Evolutionary conservation across 2,797 vertebrate genomes (phyloP), one percentile per base, ranked within the genome.

Genomic region (Rhinatrema bivittatum): DNA sequence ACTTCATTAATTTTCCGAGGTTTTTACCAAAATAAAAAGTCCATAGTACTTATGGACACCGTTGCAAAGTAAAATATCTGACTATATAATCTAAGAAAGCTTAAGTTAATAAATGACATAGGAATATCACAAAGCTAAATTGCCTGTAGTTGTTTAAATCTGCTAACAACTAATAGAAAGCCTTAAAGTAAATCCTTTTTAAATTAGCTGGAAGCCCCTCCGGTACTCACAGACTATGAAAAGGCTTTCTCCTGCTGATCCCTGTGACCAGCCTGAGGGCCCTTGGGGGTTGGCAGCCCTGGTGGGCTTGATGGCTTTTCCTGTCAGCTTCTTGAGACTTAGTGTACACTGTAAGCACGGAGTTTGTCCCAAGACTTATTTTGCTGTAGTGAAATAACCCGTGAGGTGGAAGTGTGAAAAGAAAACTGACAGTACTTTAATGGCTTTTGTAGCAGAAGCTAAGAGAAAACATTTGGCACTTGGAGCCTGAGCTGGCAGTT

Each of bases 401-500:
- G 16, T 20, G 18, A 51, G 18, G 12, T 35, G 20, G 25, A 24
- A 25, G n/a, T 32, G 32, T 14, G 10, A 36, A 52, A 52, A 26
- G 15, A 45, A 26, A 40, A 23, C 22, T 21, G 41, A 10, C 11
- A 48, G 26, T 30, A 25, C 32, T 55, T 34, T 20, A 4, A 7
- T 25, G 19, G 37, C 10, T 29, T 18, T 32, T 23, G 34, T 5
- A 18, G 7, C n/a, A 24, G 16, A 16, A 30, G 10, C 20, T 29
- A 35, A 31, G 25, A 16, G 19, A 29, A 36, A 34, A 18, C 10
- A 40, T 32, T 43, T 42, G 26, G n/a, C 48, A 16, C 18, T 10
- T 25, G 21, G 7, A 27, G n/a, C n/a, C 49, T 44, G 36, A 28
- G 9, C 14, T 15, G 20, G 46, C 26, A 32, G 3, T 60, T 63